Evolutionary conservation across 2,797 vertebrate species (phyloP).

Genomic region (Microhierax caerulescens): DNA sequence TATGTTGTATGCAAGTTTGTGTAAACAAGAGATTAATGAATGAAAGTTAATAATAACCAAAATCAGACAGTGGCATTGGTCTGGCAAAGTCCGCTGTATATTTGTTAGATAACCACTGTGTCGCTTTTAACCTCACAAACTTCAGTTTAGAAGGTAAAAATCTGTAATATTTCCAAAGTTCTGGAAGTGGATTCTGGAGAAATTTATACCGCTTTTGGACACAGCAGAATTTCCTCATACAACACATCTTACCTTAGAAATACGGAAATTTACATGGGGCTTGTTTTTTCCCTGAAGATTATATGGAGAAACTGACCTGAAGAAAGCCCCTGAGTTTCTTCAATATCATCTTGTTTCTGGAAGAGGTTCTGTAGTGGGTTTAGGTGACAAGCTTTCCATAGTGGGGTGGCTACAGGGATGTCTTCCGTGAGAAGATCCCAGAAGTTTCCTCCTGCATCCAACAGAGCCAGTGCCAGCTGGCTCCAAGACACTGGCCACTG

Average conservation of each 20-base stretch:
- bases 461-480: too few species aligned
- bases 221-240: not conserved
- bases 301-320: not conserved
- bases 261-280: accelerated
- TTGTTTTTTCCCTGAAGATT: not conserved
- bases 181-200: not conserved
- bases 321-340: not conserved
- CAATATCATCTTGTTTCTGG: not conserved
- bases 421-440: too few species aligned
- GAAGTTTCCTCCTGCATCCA: too few species aligned
- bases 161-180: not conserved
- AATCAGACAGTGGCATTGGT: not conserved
- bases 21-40: not conserved
- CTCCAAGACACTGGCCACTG: too few species aligned
- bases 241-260: not conserved
- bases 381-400: too few species aligned
- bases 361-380: not conserved
- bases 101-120: not conserved
- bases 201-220: not conserved
- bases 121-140: not conserved
- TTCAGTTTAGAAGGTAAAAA: not conserved
- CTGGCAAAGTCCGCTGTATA: not conserved
- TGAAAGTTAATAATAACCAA: not conserved
- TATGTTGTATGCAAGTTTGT: not conserved
- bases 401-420: too few species aligned